Evolutionary conservation across 1,140 invertebrate genomes (phyloP), one percentile per base, ranked within the genome.

Genomic region (Drosophila auraria): DNA sequence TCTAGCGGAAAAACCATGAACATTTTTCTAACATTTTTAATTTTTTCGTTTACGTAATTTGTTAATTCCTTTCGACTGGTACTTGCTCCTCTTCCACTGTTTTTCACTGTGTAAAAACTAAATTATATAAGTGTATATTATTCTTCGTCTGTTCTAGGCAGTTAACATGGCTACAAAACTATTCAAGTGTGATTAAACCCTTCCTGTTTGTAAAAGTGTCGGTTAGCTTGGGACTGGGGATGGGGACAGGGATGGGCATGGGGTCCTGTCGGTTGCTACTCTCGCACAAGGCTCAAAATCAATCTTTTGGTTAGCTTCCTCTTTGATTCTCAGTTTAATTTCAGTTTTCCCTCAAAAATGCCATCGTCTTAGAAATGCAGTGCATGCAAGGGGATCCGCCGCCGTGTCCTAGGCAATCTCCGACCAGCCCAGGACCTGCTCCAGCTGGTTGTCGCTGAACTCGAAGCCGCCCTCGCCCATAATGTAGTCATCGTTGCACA

Each of bases 111-210:
- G 73, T 58, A 65, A 64, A 57, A 54, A 72, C 86, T 89, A 84
- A 86, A 79, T 68, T 89, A 83, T 74, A 79, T 82, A 89, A 51
- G 61, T 65, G 44, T 76, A 76, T 89, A 89, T 89, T 56, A 56
- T 40, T 56, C 54, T n/a, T 82, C 75, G 56, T 90, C 78, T 90
- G 86, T 90, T 82, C 87, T 90, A 77, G 86, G 86, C 86, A 90
- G 86, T 90, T 90, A 86, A 90, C 83, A 77, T 90, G 80, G 86
- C 82, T 90, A 90, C 59, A 90, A 89, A 87, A 90, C 70, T 89
- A 89, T 82, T 90, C 75, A 83, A 87, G 81, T 87, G 73, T 86
- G 65, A 68, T 75, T 53, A 86, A 56, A 82, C 78, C 74, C 68
- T 90, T 82, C 75, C 78, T 82, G 70, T 84, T 76, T 82, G 49